Evolutionary conservation across 35 echinoderm and acorn worm species (phyloP), one percentile per base, ranked within the genome.

Genomic region (Heliocidaris erythrogramma): DNA sequence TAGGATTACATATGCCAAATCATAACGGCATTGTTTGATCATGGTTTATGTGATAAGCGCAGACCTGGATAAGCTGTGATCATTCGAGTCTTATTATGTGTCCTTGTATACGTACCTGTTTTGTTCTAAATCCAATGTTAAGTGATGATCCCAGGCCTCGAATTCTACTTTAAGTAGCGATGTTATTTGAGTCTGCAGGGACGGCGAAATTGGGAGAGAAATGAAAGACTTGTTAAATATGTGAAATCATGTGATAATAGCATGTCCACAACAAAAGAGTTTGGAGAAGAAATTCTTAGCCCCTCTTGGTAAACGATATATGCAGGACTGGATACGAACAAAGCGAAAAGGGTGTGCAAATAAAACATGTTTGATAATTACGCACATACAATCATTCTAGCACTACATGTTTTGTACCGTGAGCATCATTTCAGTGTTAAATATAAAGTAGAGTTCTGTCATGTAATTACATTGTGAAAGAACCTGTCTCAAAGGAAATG

Each of bases 121-220:
- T 89, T 32, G 87, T 89, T 89, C 87, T 24, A 89, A 48, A 32
- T 89, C 87, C 87, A 89, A n/a, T 89, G 87, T 89, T 27, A 89
- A 89, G 1, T 89, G 31, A 48, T 89, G 87, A 5, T 7, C 9
- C 87, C 87, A 89, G 7, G 87, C 87, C 17, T 89, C 29, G 16
- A 89, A 48, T 78, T 78, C 65, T 27, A 78, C 27, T 78, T n/a
- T 78, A 21, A 78, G 27, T 27, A 21, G 27, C 21, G 65, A 78
- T 78, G 27, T 18, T 78, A 7, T 24, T 21, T 78, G 65, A 24
- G 7, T n/a, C 65, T 78, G 65, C 2, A 52, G 52, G 14, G 14
- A 56, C 35, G 35, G 35, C 35, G 35, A 42, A 60, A 60, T 14
- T 60, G 59, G 18, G 59, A 10, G 59, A 12, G 59, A 60, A 18